phyloP scores from a whole-genome alignment of 2,888 invertebrate species.

The Gisinianus flammeolus region DNA sequence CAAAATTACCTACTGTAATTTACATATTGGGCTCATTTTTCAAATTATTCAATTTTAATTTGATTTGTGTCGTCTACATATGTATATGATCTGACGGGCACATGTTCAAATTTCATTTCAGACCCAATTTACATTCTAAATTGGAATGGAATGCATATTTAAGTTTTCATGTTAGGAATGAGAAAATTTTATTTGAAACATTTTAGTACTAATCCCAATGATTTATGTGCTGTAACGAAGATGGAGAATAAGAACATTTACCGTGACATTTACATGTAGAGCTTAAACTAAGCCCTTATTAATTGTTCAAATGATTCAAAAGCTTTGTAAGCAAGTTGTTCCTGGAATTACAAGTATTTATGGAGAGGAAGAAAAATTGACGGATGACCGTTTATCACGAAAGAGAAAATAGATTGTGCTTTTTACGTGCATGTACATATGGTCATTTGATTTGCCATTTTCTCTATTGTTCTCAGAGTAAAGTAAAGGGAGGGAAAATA shows the following conservation, averaged over 20 bases:
- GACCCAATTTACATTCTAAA: not conserved
- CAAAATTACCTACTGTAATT: not conserved
- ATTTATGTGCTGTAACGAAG: not conserved
- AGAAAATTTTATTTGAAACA: too few species aligned
- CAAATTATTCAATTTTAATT: constrained; percentile 9
- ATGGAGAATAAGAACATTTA: too few species aligned
- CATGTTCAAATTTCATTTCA: not conserved
- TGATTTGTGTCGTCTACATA: too few species aligned
- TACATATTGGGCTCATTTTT: not conserved
- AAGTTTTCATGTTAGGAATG: too few species aligned
- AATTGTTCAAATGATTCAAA: not conserved
- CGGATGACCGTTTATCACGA: not conserved
- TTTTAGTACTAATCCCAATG: too few species aligned
- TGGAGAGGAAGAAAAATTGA: not conserved
- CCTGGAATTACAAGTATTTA: not conserved
- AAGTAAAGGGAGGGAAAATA: not conserved
- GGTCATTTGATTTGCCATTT: not conserved
- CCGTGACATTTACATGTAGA: not conserved
- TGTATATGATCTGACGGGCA: too few species aligned
- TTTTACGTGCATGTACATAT: not conserved
- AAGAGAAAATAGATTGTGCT: not conserved
- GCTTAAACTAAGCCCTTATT: not conserved
- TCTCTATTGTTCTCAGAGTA: not conserved
- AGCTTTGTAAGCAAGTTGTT: not conserved
- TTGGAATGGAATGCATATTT: too few species aligned